Base-by-base conservation (phyloP, 1,140 invertebrate genomes). In the Drosophila persimilis region DNA sequence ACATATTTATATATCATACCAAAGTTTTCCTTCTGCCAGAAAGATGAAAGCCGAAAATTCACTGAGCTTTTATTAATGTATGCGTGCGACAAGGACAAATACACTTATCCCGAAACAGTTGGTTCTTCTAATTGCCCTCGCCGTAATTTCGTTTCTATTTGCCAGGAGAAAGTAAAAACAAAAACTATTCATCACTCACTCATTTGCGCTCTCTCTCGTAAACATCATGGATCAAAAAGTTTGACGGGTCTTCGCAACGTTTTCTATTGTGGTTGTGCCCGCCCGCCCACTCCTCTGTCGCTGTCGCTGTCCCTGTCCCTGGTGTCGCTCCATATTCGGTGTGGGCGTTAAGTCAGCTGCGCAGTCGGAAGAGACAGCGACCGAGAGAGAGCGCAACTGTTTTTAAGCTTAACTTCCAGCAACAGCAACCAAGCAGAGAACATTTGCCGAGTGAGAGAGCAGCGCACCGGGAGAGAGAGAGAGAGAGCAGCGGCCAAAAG, bases 61-160 rank as follows among this genome's bases (percentile, higher is more conserved):
- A 13, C 9, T 11, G 9, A 9, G 7, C 24, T 9, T 24, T 17
- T 47, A 11, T 8, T 13, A 20, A 20, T 20, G 20, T 20, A 20
- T 20, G 20, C 13, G 35, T 13, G 13, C 31, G 35, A 13, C 35
- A 13, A 11, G 20, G 17, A 61, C 8, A 48, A 41, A 66, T 43
- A 66, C 60, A 56, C 53, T 48, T 70, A 24, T 26, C 41, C 13
- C 20, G 3, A 47, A 56, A 26, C 69, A 43, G 65, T 44, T 67
- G 31, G 45, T 51, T 31, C 43, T 73, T 73, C 71, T 73, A 63
- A 64, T 73, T 73, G 69, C 69, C 69, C 73, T 63, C 50, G 45
- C 61, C 55, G 72, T 85, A 84, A 84, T 85, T 85, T 64, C 85
- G 76, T 84, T 84, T 85, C 73, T 85, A 85, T 84, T 80, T 85